phyloP scores from a whole-genome alignment of 2,113 vertebrate genomes.

The Fukomys damarensis region DNA sequence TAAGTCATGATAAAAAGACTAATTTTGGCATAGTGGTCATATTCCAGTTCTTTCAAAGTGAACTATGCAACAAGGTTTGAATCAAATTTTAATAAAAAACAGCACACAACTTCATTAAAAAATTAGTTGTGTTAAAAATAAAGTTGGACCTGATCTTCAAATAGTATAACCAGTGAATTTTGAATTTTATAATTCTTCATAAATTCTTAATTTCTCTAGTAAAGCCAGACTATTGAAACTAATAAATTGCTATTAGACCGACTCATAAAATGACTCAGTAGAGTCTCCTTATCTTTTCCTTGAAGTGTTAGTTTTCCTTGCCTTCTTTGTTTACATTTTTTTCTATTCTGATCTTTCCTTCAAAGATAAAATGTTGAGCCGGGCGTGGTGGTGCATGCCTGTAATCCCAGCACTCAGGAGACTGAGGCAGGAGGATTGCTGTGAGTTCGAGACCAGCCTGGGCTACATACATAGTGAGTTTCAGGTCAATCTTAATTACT shows the following conservation, averaged over 20 bases:
- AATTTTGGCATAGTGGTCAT: constrained; percentile 40
- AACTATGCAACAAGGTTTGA: constrained; percentile 29
- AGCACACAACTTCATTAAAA: not conserved
- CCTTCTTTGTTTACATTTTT: not conserved
- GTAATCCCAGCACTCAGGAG: too few relatives aligned
- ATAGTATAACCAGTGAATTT: constrained; percentile 41
- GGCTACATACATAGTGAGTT: too few relatives aligned
- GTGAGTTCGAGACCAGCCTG: too few relatives aligned
- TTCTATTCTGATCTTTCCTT: not conserved
- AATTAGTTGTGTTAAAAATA: constrained; percentile 46
- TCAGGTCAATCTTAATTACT: too few relatives aligned
- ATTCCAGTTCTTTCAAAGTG: constrained; percentile 31
- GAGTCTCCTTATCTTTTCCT: not conserved
- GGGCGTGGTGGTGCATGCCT: too few relatives aligned
- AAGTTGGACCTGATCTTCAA: constrained; percentile 14
- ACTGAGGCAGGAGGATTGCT: too few relatives aligned
- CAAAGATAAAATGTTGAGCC: constrained; percentile 39
- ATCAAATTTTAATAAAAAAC: constrained; percentile 24
- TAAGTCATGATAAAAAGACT: not conserved
- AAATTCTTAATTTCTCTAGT: constrained; percentile 56
- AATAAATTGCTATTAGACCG: constrained; percentile 24
- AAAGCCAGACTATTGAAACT: constrained; percentile 3
- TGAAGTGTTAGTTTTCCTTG: constrained; percentile 16
- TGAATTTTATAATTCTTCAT: constrained; percentile 35
- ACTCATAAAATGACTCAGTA: constrained; percentile 34